Evolutionary conservation across 1,140 invertebrate species (phyloP).

Genomic region (Leptopilina clavipes): DNA sequence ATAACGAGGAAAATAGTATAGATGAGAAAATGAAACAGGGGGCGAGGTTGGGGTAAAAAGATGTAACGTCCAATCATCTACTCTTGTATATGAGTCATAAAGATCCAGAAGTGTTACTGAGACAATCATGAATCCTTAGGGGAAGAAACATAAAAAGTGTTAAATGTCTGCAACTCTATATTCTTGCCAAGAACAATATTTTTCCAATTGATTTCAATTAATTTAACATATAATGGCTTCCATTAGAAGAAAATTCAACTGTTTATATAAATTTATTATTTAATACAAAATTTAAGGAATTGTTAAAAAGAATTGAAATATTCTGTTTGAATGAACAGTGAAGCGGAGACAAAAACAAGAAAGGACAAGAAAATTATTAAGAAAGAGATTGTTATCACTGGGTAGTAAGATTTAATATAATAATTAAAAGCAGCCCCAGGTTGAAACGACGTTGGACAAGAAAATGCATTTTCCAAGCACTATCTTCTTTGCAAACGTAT

Average conservation of each 20-base stretch:
- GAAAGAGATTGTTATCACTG: background rate
- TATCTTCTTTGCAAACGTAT: slow-evolving; percentile 22
- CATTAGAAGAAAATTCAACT: too few relatives aligned
- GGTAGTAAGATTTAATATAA: slow-evolving; percentile 23
- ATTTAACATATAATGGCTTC: too few relatives aligned
- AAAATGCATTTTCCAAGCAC: slow-evolving; percentile 23
- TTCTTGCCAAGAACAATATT: background rate
- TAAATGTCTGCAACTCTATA: background rate
- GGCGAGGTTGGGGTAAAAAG: slow-evolving; percentile 4
- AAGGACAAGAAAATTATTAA: background rate
- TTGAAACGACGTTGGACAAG: background rate
- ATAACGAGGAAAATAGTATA: slow-evolving; percentile 19
- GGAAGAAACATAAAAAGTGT: slow-evolving; percentile 7
- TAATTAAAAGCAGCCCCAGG: slow-evolving; percentile 1
- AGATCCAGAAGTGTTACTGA: slow-evolving; percentile 3
- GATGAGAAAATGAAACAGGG: slow-evolving; percentile 29
- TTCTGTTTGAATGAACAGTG: too few relatives aligned
- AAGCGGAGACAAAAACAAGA: background rate
- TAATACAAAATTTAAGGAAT: too few relatives aligned
- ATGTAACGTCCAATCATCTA: background rate
- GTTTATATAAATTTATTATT: too few relatives aligned
- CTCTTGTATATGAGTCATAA: slow-evolving; percentile 11
- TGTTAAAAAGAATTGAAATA: too few relatives aligned
- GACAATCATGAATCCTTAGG: slow-evolving; percentile 4
- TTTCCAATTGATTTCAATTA: background rate